A percentile compares a stretch with the other conserved stretches of the same genome.
phyloP scores from a whole-genome alignment of 2,888 invertebrate species.

The Minunthozetes semirufus region DNA sequence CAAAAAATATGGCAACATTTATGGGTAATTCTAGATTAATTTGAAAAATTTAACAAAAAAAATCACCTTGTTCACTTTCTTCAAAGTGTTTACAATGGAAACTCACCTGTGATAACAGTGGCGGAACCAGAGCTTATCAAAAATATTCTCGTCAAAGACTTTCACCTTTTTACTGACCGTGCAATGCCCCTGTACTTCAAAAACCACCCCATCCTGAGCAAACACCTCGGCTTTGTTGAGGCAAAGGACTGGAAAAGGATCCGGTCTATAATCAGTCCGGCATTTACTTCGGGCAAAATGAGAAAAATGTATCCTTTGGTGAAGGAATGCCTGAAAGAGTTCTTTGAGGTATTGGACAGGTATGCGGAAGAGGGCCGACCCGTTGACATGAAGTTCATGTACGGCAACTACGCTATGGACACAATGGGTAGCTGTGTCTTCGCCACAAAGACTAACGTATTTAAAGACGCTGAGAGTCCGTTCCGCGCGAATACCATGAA shows the following conservation, averaged over 20 bases:
- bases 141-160: conserved; percentile 1
- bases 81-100: background rate
- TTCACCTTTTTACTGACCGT: background rate
- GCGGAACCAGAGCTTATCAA: conserved; percentile 12
- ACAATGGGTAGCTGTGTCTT: conserved; percentile 10
- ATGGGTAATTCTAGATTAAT: background rate
- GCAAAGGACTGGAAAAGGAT: conserved; percentile 16
- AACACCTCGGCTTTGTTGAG: background rate
- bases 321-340: background rate
- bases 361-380: background rate
- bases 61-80: too few relatives aligned
- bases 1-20: background rate
- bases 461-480: background rate
- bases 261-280: background rate
- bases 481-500: background rate
- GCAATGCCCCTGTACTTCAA: too few relatives aligned
- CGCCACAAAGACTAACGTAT: background rate
- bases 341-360: background rate
- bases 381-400: background rate
- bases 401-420: background rate
- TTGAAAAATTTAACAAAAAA: too few relatives aligned
- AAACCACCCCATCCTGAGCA: background rate
- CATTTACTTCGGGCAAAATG: conserved; percentile 18
- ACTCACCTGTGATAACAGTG: background rate
- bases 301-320: background rate